Evolutionary conservation across 2,888 invertebrate species (phyloP), one percentile per base, ranked within the genome.

Genomic region (Diaperis boleti): DNA sequence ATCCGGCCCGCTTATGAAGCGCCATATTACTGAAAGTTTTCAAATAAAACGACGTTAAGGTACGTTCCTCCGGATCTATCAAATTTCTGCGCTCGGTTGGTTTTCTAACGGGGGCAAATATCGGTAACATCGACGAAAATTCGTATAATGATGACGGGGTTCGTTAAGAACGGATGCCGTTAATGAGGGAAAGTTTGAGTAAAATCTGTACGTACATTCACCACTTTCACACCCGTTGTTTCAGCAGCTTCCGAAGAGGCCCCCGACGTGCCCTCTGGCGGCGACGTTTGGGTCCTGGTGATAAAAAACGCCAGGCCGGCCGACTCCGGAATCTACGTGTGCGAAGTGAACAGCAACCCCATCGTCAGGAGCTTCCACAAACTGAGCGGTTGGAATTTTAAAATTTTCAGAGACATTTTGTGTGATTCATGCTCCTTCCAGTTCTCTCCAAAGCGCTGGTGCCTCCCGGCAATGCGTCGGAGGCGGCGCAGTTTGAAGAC

Each of bases 231-330:
- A n/a, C n/a, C 13, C 52, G 31, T 52, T 50, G 31, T 50, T 47
- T 15, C 59, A 59, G 22, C 74, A 67, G 70, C 65, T 45, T 47
- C 71, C 10, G 79, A 69, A n/a, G 77, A 76, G 65, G 74, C 69
- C 29, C 57, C 77, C 20, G 72, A 72, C 50, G 70, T 80, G 44
- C 76, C 81, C 41, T 84, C 85, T 75, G 92, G 91, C 1, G 92
- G 92, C 0, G 92, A 92, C 76, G 92, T 93, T 10, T 94, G 93
- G 93, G 92, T 94, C 35, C 84, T 94, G 45, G 88, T 92, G 65
- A 92, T 94, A 74, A 89, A 88, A 76, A 83, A 86, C 11, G 87
- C 89, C 10, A 88, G 85, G 73, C 82, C 88, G 0, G 84, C 87
- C 0, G 94, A 94, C 77, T 87, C 91, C 0, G 93, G 92, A 1